A percentile compares a stretch with the other conserved stretches of the same genome.
These are phyloP conservation scores for Nannobrachium achirus DNA, from an alignment of 2,113 vertebrate species.

Conservation along the genomic window DNA sequence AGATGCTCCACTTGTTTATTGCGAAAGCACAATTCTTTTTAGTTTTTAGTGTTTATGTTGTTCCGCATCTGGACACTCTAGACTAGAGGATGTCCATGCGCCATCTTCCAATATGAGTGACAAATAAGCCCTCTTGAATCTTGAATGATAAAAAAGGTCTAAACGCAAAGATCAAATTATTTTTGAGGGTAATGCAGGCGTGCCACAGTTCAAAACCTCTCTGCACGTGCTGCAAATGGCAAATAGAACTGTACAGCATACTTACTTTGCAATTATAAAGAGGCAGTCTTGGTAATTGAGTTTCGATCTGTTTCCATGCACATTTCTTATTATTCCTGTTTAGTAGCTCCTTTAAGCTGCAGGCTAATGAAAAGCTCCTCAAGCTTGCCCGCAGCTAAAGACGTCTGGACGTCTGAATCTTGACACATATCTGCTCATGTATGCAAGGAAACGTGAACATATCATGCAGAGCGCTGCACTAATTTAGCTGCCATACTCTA, in stretches of 20 bases:
- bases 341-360: conserved; percentile 30
- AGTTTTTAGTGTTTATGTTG: no score
- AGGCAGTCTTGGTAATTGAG: conserved; percentile 46
- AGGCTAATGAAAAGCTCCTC: conserved; percentile 59
- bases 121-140: no score
- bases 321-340: conserved; percentile 64
- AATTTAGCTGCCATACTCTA: conserved; percentile 9
- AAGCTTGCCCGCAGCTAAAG: conserved; percentile 54
- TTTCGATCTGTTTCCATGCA: conserved; percentile 50
- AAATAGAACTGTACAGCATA: conserved; percentile 17
- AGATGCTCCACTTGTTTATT: no score
- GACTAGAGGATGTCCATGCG: no score
- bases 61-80: no score
- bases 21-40: no score
- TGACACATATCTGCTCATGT: not conserved
- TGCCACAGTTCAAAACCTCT: not conserved
- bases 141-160: no score
- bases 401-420: conserved; percentile 10
- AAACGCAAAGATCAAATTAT: not conserved
- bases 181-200: not conserved
- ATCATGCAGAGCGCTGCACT: not conserved
- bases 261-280: conserved; percentile 36
- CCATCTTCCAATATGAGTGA: no score
- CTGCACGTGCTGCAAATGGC: not conserved
- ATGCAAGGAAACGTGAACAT: not conserved